These are phyloP conservation scores for Saguinus imperator DNA, from an alignment of 2,113 vertebrate genomes.

Conservation along the genomic window DNA sequence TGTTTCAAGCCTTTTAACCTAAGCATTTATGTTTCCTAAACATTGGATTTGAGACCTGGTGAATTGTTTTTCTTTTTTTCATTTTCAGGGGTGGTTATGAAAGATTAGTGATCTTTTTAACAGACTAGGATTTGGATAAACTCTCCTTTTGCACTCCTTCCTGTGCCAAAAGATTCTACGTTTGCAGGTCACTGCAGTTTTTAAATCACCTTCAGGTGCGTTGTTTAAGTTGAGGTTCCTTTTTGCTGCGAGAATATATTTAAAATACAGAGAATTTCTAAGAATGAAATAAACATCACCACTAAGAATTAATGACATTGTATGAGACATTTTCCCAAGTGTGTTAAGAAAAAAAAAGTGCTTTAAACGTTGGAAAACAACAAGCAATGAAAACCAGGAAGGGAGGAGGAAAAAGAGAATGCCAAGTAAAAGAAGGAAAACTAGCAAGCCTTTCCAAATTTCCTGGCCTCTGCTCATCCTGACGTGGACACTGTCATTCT, in stretches of 20 bases:
- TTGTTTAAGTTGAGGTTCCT: background rate
- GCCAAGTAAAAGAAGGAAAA: background rate
- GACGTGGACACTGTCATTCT: accelerated
- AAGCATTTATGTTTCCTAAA: background rate
- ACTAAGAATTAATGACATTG: background rate
- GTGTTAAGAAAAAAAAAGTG: background rate
- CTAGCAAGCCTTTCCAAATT: accelerated
- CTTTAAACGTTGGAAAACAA: background rate
- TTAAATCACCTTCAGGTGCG: background rate
- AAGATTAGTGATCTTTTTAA: background rate
- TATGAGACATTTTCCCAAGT: background rate
- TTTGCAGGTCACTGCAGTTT: background rate
- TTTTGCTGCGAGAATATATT: background rate
- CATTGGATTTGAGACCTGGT: background rate
- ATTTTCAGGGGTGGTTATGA: background rate
- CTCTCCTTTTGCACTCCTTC: background rate
- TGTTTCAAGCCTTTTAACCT: background rate
- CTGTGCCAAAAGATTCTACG: background rate
- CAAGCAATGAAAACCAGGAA: background rate
- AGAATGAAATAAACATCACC: background rate
- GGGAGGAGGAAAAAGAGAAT: too few species aligned
- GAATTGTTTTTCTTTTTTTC: accelerated
- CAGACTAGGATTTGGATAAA: background rate
- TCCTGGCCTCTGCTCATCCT: accelerated
- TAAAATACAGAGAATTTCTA: background rate